These are phyloP conservation scores for Platypus cylindrus DNA, from an alignment of 2,888 invertebrate genomes.

Conservation along the genomic window DNA sequence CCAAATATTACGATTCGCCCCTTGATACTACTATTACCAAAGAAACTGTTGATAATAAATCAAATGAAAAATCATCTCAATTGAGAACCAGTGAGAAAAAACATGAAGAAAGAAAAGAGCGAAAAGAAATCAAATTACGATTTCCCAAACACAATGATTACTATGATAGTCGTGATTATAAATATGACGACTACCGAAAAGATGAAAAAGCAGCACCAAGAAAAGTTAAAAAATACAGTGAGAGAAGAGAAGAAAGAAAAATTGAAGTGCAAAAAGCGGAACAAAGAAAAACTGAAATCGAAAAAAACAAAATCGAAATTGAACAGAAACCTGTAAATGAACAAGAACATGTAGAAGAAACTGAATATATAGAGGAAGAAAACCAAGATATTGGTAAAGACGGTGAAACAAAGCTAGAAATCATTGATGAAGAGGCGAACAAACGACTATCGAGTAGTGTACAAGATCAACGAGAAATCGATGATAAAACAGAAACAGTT, in stretches of 20 bases:
- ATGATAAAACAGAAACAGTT: not conserved
- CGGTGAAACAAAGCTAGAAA: no score
- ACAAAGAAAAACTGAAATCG: slow-evolving; percentile 21
- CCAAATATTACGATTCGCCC: slow-evolving; percentile 17
- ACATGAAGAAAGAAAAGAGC: slow-evolving; percentile 31
- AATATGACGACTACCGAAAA: slow-evolving; percentile 20
- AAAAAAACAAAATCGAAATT: no score
- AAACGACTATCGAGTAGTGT: no score
- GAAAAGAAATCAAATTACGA: slow-evolving; percentile 25
- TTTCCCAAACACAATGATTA: slow-evolving; percentile 27
- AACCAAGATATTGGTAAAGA: not conserved
- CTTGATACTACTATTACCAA: slow-evolving; percentile 17
- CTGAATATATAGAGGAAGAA: not conserved
- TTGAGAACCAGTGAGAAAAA: slow-evolving; percentile 25
- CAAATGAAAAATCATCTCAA: slow-evolving; percentile 20
- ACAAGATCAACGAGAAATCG: no score
- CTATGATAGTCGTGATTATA: slow-evolving; percentile 23
- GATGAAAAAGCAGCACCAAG: slow-evolving; percentile 18
- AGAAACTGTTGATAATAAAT: slow-evolving; percentile 12
- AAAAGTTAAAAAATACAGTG: slow-evolving; percentile 33
- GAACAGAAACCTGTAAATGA: no score
- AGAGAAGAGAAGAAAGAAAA: slow-evolving; percentile 33
- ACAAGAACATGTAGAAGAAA: not conserved
- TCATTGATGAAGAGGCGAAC: no score
- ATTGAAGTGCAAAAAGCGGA: slow-evolving; percentile 30